Evolutionary conservation across 2,888 invertebrate genomes (phyloP), one percentile per base, ranked within the genome.

Genomic region (Athalia circularis): DNA sequence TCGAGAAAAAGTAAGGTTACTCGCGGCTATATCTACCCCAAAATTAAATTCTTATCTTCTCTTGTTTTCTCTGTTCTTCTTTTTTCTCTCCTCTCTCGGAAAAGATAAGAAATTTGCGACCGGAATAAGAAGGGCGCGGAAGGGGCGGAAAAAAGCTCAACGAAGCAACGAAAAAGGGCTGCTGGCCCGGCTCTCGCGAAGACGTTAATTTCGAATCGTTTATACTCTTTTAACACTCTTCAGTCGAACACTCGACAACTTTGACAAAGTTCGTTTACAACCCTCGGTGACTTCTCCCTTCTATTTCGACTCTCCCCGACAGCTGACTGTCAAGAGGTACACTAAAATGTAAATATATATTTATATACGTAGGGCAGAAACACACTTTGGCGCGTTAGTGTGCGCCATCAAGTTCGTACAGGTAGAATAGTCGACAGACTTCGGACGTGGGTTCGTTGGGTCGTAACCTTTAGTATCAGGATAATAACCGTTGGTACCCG

Each of bases 391-490:
- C 29, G 29, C 29, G 29, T 29, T 29, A 29, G 29, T 29, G 29
- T 29, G 2, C 29, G 29, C 29, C 29, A 29, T 29, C 29, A 29
- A 29, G 29, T 29, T 29, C 29, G 29, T 29, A 29, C 29, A 29
- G 29, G 29, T 29, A 29, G 29, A 29, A 29, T 29, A 75, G 75
- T 62, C 45, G 62, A 50, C 75, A 64, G 75, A 62, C 52, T 59
- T 75, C 75, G 75, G 75, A 75, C 75, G 75, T 62, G 75, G 75
- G 64, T 62, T 75, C 75, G 59, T 59, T 50, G 62, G 75, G 75
- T 75, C 75, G 75, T 75, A 75, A 64, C 50, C 48, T 61, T 50
- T 50, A 48, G 72, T 59, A 75, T 75, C 62, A 61, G 50, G 62
- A 75, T 75, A 75, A 75, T 75, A 75, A 75, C 61, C 75, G 75